A percentile compares a stretch with the other conserved stretches of the same genome.
These are phyloP conservation scores for Sicus ferrugineus DNA, from an alignment of 2,888 invertebrate species.

Conservation along the genomic window DNA sequence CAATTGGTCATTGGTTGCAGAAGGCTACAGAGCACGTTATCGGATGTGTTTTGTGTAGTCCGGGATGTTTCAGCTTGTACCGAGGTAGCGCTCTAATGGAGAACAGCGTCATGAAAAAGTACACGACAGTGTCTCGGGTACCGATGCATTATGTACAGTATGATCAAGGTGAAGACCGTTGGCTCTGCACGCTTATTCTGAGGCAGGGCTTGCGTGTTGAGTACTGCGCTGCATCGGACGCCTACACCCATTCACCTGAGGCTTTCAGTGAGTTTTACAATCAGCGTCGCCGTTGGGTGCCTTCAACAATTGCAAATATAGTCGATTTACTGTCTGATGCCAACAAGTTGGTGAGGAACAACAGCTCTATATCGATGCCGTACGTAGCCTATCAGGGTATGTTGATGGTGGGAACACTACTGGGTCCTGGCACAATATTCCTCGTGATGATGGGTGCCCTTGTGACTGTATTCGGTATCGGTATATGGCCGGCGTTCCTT, in stretches of 20 bases:
- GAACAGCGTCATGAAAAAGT: constrained; percentile 87
- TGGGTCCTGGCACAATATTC: constrained; percentile 79
- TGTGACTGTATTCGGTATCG: constrained; percentile 75
- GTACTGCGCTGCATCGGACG: constrained; percentile 94
- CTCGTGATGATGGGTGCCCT: constrained; percentile 82
- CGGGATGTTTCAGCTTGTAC: constrained; percentile 91
- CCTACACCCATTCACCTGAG: constrained; percentile 94
- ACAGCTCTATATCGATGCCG: constrained; percentile 86
- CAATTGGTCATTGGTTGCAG: constrained; percentile 92
- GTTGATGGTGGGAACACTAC: constrained; percentile 76
- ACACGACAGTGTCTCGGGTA: constrained; percentile 80
- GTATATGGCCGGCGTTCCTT: constrained; percentile 73
- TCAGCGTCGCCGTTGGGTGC: constrained; percentile 94
- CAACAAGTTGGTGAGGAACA: constrained; percentile 79
- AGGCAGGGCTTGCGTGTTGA: constrained; percentile 93
- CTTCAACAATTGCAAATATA: constrained; percentile 95
- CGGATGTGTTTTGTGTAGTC: constrained; percentile 89
- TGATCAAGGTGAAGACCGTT: constrained; percentile 96
- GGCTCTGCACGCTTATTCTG: constrained; percentile 90
- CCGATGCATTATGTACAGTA: constrained; percentile 89
- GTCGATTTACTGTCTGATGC: constrained; percentile 84
- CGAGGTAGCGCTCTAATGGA: constrained; percentile 89
- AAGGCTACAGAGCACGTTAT: constrained; percentile 91
- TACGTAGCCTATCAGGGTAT: constrained; percentile 79
- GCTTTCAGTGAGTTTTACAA: constrained; percentile 92